Conservation (phyloP, 2,113 vertebrate genomes). For the Takifugu flavidus region DNA sequence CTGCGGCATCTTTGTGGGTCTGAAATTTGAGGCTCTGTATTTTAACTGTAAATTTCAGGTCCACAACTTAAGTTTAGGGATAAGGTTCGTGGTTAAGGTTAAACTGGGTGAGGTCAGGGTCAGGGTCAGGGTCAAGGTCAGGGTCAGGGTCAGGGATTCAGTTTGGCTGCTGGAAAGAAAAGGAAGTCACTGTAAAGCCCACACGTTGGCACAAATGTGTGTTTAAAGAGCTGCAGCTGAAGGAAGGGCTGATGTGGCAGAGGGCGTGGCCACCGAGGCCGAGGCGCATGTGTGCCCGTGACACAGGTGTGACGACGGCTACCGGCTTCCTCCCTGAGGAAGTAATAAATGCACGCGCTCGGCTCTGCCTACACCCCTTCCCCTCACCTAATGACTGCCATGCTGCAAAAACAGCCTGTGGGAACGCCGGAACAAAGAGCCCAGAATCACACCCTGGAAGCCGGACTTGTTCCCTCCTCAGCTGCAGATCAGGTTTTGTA, state of each 20-base stretch:
- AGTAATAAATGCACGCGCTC: slow-evolving; percentile 85
- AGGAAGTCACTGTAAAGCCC: too few relatives aligned
- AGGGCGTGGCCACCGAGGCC: slow-evolving; percentile 29
- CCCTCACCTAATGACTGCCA: slow-evolving; percentile 77
- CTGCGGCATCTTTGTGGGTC: too few relatives aligned
- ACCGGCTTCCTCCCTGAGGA: slow-evolving; percentile 89
- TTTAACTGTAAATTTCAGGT: too few relatives aligned
- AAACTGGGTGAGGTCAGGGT: too few relatives aligned
- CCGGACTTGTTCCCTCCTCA: neutral
- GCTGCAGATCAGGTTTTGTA: slow-evolving; percentile 49
- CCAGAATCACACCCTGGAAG: too few relatives aligned
- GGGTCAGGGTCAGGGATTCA: too few relatives aligned
- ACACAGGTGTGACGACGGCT: slow-evolving; percentile 77
- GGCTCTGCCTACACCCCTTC: slow-evolving; percentile 74
- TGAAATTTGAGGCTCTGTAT: too few relatives aligned
- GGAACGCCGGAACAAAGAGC: slow-evolving; percentile 11
- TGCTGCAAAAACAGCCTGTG: slow-evolving; percentile 58
- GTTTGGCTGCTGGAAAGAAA: too few relatives aligned
- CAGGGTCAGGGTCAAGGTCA: too few relatives aligned
- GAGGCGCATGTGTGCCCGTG: slow-evolving; percentile 57
- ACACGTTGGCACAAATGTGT: too few relatives aligned
- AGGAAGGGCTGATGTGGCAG: slow-evolving; percentile 25
- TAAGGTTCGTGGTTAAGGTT: too few relatives aligned
- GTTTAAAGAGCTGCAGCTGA: slow-evolving; percentile 1
- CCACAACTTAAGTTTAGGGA: too few relatives aligned